Evolutionary conservation across 2,888 invertebrate species (phyloP).

Genomic region (Capitulum mitella): DNA sequence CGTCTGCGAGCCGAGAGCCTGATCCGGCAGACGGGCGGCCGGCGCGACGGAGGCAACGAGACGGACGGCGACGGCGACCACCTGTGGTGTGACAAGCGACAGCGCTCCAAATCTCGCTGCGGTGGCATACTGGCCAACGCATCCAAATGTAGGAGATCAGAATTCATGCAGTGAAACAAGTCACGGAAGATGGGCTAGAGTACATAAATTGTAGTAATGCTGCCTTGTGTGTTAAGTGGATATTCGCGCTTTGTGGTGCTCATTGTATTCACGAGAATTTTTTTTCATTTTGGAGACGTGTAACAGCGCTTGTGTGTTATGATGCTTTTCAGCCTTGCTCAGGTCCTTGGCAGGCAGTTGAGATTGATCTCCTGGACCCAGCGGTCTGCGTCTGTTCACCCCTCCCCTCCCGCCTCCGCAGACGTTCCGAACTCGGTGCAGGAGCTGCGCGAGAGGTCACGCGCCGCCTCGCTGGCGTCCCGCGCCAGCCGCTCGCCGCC

Average conservation of each 20-base stretch:
- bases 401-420: neutral
- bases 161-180: too few species aligned
- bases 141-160: neutral
- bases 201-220: too few species aligned
- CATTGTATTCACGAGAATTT: too few species aligned
- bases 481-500: conserved; percentile 3
- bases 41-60: neutral
- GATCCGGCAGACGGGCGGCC: conserved; percentile 3
- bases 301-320: too few species aligned
- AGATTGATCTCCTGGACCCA: too few species aligned
- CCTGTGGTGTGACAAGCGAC: conserved; percentile 16
- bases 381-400: too few species aligned
- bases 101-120: neutral
- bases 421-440: conserved; percentile 6
- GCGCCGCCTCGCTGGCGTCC: conserved; percentile 2
- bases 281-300: too few species aligned
- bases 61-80: conserved; percentile 18
- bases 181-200: too few species aligned
- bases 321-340: too few species aligned
- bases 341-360: too few species aligned
- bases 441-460: neutral
- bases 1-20: neutral
- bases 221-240: too few species aligned
- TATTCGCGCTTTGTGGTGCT: too few species aligned
- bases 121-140: conserved; percentile 1